Percentiles rank a stretch among this genome's conserved stretches.
Evolutionary conservation across 2,888 invertebrate genomes (phyloP).

Genomic region (Panzeria rudis): DNA sequence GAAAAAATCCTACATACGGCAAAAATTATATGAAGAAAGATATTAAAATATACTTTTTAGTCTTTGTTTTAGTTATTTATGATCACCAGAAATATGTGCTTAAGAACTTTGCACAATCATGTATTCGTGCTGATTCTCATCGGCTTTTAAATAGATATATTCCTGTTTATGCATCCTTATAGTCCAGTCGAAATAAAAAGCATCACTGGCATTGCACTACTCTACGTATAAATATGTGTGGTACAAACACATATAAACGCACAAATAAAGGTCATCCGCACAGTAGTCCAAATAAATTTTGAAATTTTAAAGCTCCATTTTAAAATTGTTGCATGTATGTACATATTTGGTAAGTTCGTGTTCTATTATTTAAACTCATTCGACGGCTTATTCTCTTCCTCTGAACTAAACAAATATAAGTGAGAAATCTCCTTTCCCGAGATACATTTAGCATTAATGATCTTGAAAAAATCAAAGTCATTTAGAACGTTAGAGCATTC

Average conservation of each 20-base stretch:
- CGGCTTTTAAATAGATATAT: slow-evolving; percentile 48
- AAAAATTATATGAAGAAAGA: not conserved
- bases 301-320: too few species aligned
- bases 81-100: not conserved
- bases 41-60: not conserved
- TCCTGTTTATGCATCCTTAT: slow-evolving; percentile 39
- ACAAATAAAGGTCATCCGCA: slow-evolving; percentile 12
- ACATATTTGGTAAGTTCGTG: too few species aligned
- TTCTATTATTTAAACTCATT: not conserved
- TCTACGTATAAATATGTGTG: not conserved
- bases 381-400: too few species aligned
- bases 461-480: too few species aligned
- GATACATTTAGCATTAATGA: too few species aligned
- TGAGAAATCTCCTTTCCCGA: too few species aligned
- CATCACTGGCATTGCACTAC: not conserved
- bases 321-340: too few species aligned
- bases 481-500: too few species aligned
- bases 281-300: slow-evolving; percentile 13
- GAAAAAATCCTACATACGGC: not conserved
- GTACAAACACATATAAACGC: not conserved
- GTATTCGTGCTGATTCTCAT: slow-evolving; percentile 58
- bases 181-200: not conserved
- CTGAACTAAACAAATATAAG: too few species aligned
- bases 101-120: slow-evolving; percentile 35
- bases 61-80: slow-evolving; percentile 3